phyloP scores from a whole-genome alignment of 2,797 vertebrate species.

The Alosa sapidissima region DNA sequence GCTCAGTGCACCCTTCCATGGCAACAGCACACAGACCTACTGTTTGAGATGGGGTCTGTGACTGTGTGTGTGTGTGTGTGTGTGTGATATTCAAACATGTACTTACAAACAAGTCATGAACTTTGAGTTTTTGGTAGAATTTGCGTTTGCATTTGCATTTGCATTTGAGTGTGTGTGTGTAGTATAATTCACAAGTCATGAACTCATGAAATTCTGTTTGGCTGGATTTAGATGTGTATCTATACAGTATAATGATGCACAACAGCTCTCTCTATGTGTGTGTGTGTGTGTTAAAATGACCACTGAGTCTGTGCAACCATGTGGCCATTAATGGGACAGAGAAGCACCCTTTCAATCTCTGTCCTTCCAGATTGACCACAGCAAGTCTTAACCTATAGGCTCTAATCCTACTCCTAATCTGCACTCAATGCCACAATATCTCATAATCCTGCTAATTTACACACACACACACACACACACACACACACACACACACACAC shows the following conservation, averaged over 20 bases:
- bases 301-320: not conserved
- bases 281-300: not conserved
- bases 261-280: not conserved
- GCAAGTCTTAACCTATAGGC: slow-evolving; percentile 38
- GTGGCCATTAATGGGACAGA: not conserved
- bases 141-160: not conserved
- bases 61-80: slow-evolving; percentile 18
- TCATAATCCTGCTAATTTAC: slow-evolving; percentile 42
- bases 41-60: not conserved
- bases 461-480: slow-evolving; percentile 4
- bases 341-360: not conserved
- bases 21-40: not conserved
- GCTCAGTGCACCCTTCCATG: not conserved
- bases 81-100: slow-evolving; percentile 30
- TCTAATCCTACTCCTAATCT: slow-evolving; percentile 47
- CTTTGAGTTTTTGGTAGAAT: not conserved
- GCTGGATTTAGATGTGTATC: not conserved
- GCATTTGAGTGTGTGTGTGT: slow-evolving; percentile 11
- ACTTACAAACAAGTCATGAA: not conserved
- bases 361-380: slow-evolving; percentile 41
- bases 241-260: not conserved
- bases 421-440: slow-evolving; percentile 32
- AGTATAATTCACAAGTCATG: not conserved
- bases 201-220: no score
- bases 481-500: not conserved